Base-by-base conservation (phyloP, 2,797 vertebrate species). In the Orientallactaga sibirica region DNA sequence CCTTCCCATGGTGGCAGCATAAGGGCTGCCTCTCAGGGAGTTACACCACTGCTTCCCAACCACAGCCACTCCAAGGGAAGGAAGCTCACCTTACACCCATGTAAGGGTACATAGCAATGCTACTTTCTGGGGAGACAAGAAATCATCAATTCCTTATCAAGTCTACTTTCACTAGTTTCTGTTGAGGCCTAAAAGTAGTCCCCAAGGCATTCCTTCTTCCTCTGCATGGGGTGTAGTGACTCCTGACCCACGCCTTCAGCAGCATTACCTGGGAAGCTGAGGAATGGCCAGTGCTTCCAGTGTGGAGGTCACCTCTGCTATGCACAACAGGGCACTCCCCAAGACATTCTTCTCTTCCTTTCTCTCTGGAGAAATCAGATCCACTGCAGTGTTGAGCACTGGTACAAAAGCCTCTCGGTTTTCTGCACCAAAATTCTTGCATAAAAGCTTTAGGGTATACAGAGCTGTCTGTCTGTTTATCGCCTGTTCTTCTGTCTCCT, bases 401-500 rank as follows among this genome's bases (percentile, higher is more conserved):
- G 99, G 98, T 19, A 99, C 92, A 71, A 99, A 99, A 0, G 96
- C 94, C 5, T 98, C 91, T 79, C 98, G 98, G 94, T 99, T 98
- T 94, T 85, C 91, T 1, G 98, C 58, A 83, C 99, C 99, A 18
- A 99, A 99, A 86, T 98, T 98, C 97, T 98, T 99, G 96, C 99
- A 99, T 5, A 99, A 98, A 73, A 99, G 98, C 95, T 99, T 99
- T 55, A 99, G 98, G 90, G 99, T 99, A 96, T 99, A 99, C 66
- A 99, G 98, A 14, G 99, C 99, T 0, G 99, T 99, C 98, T 99
- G 99, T 19, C 99, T 98, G 97, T 99, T 99, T 95, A 99, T 97
- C 4, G 99, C 98, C 73, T 99, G 99, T 87, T 99, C 99, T 87
- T 98, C 98, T 58, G 98, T 98, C 33, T 97, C 96, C 27, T 95